Percentiles rank a stretch among this genome's conserved stretches.
Evolutionary conservation across 2,113 vertebrate species (phyloP).

Genomic region (Climacteris rufus): DNA sequence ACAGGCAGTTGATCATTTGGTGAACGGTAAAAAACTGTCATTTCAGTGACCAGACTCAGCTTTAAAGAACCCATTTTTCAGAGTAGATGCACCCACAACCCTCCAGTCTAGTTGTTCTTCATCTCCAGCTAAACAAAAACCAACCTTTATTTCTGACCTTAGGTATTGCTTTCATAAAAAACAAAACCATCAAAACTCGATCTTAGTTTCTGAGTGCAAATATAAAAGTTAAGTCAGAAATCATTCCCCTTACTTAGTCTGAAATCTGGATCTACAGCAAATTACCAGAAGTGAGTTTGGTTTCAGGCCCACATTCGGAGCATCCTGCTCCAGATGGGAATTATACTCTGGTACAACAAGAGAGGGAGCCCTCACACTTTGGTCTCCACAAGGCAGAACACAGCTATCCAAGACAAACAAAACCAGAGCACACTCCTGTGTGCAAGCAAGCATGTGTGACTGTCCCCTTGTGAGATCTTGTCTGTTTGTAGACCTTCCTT

Average conservation of each 20-base stretch:
- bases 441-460: background rate
- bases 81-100: background rate
- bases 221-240: no score
- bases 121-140: background rate
- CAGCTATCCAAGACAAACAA: background rate
- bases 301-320: background rate
- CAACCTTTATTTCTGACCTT: background rate
- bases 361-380: conserved; percentile 49
- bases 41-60: background rate
- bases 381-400: background rate
- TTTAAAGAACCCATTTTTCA: background rate
- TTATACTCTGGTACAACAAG: background rate
- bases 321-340: background rate
- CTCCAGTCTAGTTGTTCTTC: background rate
- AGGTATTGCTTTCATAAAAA: background rate
- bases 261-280: background rate
- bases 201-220: no score
- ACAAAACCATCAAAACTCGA: background rate
- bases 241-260: background rate
- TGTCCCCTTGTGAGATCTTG: background rate
- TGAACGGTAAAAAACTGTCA: background rate
- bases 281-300: background rate
- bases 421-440: background rate
- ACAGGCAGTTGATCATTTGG: background rate
- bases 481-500: background rate